Conservation (phyloP, 2,888 invertebrate species). For the Agapetus fuscipes region DNA sequence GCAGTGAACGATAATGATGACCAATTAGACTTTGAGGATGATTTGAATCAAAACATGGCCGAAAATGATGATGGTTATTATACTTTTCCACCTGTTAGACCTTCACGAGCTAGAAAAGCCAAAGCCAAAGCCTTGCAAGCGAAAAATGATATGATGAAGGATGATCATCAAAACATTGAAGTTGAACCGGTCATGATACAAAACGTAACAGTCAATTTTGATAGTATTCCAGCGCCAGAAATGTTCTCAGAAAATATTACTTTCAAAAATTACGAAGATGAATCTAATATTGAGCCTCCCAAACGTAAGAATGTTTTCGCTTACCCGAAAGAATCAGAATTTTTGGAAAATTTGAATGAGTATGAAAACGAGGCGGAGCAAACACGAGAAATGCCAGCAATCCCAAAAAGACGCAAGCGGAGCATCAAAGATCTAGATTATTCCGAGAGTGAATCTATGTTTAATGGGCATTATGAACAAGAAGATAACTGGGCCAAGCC, state of each 20-base stretch:
- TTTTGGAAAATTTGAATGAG: conserved; percentile 18
- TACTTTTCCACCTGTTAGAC: conserved; percentile 47
- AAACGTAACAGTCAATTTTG: conserved; percentile 2
- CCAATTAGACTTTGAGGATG: conserved; percentile 11
- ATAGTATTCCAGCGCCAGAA: conserved; percentile 23
- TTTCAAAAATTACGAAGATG: conserved; percentile 28
- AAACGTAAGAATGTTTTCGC: conserved; percentile 25
- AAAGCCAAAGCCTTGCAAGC: conserved; percentile 27
- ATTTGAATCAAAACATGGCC: conserved; percentile 13
- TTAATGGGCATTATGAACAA: conserved; percentile 34
- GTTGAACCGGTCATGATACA: neutral
- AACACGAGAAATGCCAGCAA: conserved; percentile 27
- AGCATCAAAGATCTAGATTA: conserved; percentile 25
- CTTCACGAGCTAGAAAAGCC: conserved; percentile 46
- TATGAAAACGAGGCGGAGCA: conserved; percentile 23
- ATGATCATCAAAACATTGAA: conserved; percentile 13
- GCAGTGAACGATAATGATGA: conserved; percentile 24
- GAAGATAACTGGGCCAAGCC: conserved; percentile 14
- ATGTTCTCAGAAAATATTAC: conserved; percentile 20
- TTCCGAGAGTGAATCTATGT: conserved; percentile 31
- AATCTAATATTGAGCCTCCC: conserved; percentile 37
- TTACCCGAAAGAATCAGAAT: conserved; percentile 20
- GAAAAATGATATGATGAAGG: conserved; percentile 26
- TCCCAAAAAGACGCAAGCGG: conserved; percentile 33
- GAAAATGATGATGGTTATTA: conserved; percentile 45